A percentile compares a stretch with the other conserved stretches of the same genome.
Conservation (phyloP, 2,888 invertebrate species). For the Plagodis pulveraria region DNA sequence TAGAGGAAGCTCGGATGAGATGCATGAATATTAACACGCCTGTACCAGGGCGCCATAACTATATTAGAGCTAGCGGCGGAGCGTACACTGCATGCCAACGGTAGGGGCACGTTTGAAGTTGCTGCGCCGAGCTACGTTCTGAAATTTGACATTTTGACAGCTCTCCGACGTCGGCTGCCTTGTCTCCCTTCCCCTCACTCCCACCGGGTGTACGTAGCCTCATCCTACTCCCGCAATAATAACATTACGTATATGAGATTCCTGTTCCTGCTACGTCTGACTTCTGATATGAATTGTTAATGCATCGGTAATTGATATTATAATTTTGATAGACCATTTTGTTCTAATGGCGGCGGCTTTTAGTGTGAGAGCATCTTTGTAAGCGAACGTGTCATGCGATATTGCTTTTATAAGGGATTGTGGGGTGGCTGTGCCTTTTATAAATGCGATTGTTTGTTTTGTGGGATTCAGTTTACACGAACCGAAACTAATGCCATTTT, state of each 20-base stretch:
- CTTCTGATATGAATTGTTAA: conserved; percentile 84
- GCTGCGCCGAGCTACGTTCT: conserved; percentile 79
- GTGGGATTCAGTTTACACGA: conserved; percentile 8
- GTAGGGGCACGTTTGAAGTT: conserved; percentile 83
- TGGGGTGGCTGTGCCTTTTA: conserved; percentile 41
- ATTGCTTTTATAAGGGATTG: conserved; percentile 50
- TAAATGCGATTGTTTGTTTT: conserved; percentile 27
- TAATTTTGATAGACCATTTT: conserved; percentile 79
- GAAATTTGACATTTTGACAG: conserved; percentile 86
- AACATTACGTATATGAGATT: conserved; percentile 78
- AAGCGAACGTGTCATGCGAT: conserved; percentile 55
- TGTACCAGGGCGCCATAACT: conserved; percentile 77
- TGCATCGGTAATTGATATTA: conserved; percentile 84
- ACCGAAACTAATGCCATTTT: background rate
- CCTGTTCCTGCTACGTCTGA: conserved; percentile 81
- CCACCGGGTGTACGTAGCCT: conserved; percentile 42
- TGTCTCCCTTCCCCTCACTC: conserved; percentile 57
- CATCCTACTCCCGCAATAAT: conserved; percentile 70
- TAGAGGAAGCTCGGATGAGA: conserved; percentile 74
- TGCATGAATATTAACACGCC: conserved; percentile 83
- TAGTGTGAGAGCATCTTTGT: conserved; percentile 59
- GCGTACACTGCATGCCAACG: conserved; percentile 71
- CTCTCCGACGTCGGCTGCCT: conserved; percentile 80
- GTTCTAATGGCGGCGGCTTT: conserved; percentile 67
- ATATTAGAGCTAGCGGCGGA: conserved; percentile 72